Conservation (phyloP, 2,888 invertebrate species). For the Linnaemya vulpina region DNA sequence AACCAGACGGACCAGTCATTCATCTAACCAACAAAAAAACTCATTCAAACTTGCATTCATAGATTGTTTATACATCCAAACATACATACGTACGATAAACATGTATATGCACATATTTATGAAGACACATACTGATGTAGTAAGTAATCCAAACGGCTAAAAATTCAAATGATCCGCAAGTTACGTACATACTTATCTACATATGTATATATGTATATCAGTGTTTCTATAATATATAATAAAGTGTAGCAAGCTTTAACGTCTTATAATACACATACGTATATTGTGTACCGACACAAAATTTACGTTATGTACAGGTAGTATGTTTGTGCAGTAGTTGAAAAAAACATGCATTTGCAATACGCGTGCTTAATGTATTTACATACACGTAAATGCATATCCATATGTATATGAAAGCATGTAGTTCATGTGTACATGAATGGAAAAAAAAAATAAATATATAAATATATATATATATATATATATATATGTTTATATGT, state of each 20-base stretch:
- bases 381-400: too few relatives aligned
- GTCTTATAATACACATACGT: not conserved
- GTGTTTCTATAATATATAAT: slow-evolving; percentile 11
- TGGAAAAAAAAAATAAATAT: too few relatives aligned
- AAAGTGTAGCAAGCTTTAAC: slow-evolving; percentile 61
- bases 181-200: not conserved
- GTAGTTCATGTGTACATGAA: not conserved
- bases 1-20: slow-evolving; percentile 32
- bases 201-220: too few relatives aligned
- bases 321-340: not conserved
- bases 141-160: slow-evolving; percentile 23
- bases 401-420: not conserved
- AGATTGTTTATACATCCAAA: not conserved
- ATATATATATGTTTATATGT: not conserved
- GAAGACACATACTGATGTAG: not conserved
- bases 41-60: not conserved
- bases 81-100: not conserved
- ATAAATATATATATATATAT: not conserved
- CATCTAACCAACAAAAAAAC: slow-evolving; percentile 36
- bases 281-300: not conserved
- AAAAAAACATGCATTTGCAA: slow-evolving; percentile 4
- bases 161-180: slow-evolving; percentile 42
- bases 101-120: not conserved
- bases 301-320: not conserved
- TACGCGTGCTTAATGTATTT: not conserved